These are phyloP conservation scores for Heliconius erato DNA, from an alignment of 2,888 invertebrate genomes.

Conservation along the genomic window DNA sequence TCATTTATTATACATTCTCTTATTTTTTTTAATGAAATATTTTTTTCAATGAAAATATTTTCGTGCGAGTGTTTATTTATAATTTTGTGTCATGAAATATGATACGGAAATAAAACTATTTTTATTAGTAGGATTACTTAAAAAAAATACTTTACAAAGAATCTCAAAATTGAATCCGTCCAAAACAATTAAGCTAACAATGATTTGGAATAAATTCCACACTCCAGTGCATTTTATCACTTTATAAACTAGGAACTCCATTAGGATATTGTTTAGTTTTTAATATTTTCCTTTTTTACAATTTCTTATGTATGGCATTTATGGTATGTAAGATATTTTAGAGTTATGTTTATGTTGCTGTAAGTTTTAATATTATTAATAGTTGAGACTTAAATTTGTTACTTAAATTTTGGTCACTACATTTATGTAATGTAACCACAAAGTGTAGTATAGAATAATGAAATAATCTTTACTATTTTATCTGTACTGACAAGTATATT, in stretches of 20 bases:
- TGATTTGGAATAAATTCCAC: neutral
- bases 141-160: conserved; percentile 2
- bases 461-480: neutral
- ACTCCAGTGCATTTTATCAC: neutral
- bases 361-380: conserved; percentile 18
- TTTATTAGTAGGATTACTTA: neutral
- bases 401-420: conserved; percentile 32
- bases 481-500: conserved; percentile 20
- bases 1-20: neutral
- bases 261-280: neutral
- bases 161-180: conserved; percentile 18
- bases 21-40: neutral
- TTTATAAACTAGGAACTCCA: neutral
- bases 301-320: conserved; percentile 30
- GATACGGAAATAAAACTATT: neutral
- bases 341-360: conserved; percentile 6
- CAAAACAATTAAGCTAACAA: conserved; percentile 3
- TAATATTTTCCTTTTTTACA: conserved; percentile 16
- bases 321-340: conserved; percentile 1
- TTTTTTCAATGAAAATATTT: neutral
- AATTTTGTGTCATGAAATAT: neutral
- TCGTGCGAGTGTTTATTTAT: neutral
- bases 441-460: conserved; percentile 1
- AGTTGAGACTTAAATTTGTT: conserved; percentile 27
- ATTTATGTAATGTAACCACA: conserved; percentile 4